phyloP scores from a whole-genome alignment of 2,113 vertebrate species.

The Arvicanthis niloticus region DNA sequence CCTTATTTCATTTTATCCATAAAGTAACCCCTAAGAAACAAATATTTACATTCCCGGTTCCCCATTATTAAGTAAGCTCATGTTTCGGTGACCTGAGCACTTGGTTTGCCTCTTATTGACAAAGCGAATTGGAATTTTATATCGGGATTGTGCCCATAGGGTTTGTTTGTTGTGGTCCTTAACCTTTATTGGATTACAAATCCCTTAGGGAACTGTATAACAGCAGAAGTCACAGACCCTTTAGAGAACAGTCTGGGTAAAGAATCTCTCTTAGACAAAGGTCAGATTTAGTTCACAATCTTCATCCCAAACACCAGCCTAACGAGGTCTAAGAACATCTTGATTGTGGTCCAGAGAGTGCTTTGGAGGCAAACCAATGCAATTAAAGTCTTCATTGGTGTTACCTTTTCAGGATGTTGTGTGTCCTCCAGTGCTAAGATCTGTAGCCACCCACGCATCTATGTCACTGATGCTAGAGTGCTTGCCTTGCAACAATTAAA shows the following conservation, averaged over 20 bases:
- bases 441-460: neutral
- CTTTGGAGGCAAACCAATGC: constrained; percentile 25
- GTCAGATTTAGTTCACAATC: neutral
- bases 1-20: constrained; percentile 8
- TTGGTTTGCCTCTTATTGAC: neutral
- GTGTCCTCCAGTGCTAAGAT: constrained; percentile 49
- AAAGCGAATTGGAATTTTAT: constrained; percentile 37
- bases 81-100: neutral
- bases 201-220: neutral
- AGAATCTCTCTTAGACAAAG: constrained; percentile 6
- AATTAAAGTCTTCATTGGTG: neutral
- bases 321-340: constrained; percentile 12
- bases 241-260: neutral
- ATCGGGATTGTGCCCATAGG: neutral
- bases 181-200: constrained; percentile 31
- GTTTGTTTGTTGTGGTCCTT: constrained; percentile 15
- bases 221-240: constrained; percentile 27
- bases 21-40: constrained; percentile 19
- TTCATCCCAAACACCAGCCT: neutral
- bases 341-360: neutral
- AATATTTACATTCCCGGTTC: constrained; percentile 5
- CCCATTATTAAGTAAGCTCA: constrained; percentile 1
- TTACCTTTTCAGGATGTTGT: neutral
- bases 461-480: neutral
- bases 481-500: constrained; percentile 20